These are phyloP conservation scores for Piliocolobus tephrosceles DNA, from an alignment of 2,113 vertebrate genomes.

Conservation along the genomic window DNA sequence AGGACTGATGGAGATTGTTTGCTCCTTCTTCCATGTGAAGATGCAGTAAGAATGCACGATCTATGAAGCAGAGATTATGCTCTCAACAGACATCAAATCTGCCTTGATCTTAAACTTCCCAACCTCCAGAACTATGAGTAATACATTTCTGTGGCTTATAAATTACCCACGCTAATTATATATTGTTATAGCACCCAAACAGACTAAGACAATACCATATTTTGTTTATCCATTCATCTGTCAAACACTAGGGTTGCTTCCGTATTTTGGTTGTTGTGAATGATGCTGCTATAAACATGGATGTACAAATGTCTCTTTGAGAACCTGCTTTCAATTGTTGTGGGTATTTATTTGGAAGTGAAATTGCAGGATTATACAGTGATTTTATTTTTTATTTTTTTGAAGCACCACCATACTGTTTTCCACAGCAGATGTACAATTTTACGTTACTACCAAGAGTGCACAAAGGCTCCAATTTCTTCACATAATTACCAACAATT, in stretches of 20 bases:
- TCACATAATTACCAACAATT: background rate
- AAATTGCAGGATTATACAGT: background rate
- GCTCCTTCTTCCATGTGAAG: background rate
- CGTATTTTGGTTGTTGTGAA: too few relatives aligned
- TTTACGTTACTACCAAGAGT: background rate
- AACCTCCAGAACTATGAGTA: background rate
- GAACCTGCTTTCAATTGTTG: background rate
- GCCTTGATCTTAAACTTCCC: background rate
- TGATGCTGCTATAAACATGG: too few relatives aligned
- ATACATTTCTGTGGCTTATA: background rate
- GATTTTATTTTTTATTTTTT: background rate
- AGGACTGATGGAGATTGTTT: background rate
- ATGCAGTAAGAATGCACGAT: background rate
- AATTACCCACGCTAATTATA: too few relatives aligned
- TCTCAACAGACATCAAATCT: background rate
- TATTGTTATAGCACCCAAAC: too few relatives aligned
- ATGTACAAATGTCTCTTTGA: too few relatives aligned
- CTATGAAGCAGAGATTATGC: background rate
- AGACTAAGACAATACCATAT: too few relatives aligned
- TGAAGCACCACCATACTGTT: background rate
- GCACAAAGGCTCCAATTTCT: background rate
- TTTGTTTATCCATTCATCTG: too few relatives aligned
- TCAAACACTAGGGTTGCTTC: too few relatives aligned
- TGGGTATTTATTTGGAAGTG: too few relatives aligned
- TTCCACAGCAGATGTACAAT: background rate